Base-by-base conservation (phyloP, 30 jellyfish, hydroid and myxozoan genomes). In the Haliclystus octoradiatus region DNA sequence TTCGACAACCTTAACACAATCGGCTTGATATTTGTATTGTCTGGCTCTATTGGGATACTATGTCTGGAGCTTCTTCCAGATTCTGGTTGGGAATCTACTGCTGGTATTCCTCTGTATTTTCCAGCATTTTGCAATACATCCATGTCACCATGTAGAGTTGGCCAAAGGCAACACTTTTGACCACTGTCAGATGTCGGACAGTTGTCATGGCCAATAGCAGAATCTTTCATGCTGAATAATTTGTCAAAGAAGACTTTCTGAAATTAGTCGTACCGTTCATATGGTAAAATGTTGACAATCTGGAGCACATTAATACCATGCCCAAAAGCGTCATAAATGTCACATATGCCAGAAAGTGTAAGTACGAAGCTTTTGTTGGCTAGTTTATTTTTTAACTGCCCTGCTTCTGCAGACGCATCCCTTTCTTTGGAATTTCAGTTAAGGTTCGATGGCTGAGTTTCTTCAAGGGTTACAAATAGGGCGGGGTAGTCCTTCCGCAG, bases 101-200 rank as follows among this genome's bases (percentile, higher is more conserved):
- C 69, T 61, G 84, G 76, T 33, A 73, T 73, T 62, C 84, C 84
- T 60, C 84, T 2, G 68, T 49, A 61, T 30, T 73, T 76, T 33
- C 47, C 47, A 50, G 53, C 63, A 61, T 60, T 61, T 14, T 52
- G 35, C 84, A 61, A 69, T 26, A 71, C 35, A 57, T 34, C 63
- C 31, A 33, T 73, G 76, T 61, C 61, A 34, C 69, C 76, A 62
- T 73, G 84, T 28, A 61, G 26, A 14, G 47, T 68, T 12, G 82
- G 82, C 82, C 82, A 71, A 23, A 71, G 64, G 60, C 82, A 70
- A 19, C 33, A 52, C 82, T n/a, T n/a, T n/a, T n/a, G n/a, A n/a
- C n/a, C n/a, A n/a, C n/a, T n/a, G n/a, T n/a, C n/a, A n/a, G n/a
- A n/a, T n/a, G n/a, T n/a, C n/a, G n/a, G n/a, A n/a, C n/a, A n/a